Evolutionary conservation across 2,888 invertebrate species (phyloP), one percentile per base, ranked within the genome.

Genomic region (Eueremaeus valkanovi): DNA sequence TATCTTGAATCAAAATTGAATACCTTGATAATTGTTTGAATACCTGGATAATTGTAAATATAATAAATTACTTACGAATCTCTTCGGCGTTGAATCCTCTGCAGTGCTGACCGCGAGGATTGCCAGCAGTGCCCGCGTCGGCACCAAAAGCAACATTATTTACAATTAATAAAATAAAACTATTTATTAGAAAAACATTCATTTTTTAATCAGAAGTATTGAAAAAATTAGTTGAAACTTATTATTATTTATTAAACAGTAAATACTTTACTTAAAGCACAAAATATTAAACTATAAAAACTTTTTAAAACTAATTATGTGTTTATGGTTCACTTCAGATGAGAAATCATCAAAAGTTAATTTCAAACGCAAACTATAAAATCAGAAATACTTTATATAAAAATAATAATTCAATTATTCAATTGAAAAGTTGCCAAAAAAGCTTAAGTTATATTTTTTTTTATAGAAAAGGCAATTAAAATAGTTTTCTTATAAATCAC

Each of bases 81-180:
- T 63, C 63, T 18, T 63, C 63, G 16, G 63, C 63, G 18, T 63
- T 63, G 18, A 33, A 63, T 31, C 63, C 63, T 13, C 63, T 5
- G n/a, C 63, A 63, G 33, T 63, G 63, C 18, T 63, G 63, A 3
- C 63, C 63, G 6, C 63, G 31, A 31, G 63, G 63, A 31, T 33
- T 63, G 27, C 63, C 63, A 63, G 63, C 63, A 16, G 63, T 63
- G 11, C 33, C 63, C 18, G 63, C 11, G 18, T 33, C 18, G 6
- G 6, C 21, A 31, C 33, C 33, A 63, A 63, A 27, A 29, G 24
- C 58, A 11, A 5, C 2, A 2, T 58, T 24, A 5, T 8, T 24
- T 3, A 58, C 27, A 58, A 9, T 27, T 5, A 6, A 24, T 21
- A 24, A 21, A 27, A 29, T 27, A 58, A 8, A 24, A 5, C 8